phyloP scores from a whole-genome alignment of 2,113 vertebrate species.

The Thinocorus orbignyianus region DNA sequence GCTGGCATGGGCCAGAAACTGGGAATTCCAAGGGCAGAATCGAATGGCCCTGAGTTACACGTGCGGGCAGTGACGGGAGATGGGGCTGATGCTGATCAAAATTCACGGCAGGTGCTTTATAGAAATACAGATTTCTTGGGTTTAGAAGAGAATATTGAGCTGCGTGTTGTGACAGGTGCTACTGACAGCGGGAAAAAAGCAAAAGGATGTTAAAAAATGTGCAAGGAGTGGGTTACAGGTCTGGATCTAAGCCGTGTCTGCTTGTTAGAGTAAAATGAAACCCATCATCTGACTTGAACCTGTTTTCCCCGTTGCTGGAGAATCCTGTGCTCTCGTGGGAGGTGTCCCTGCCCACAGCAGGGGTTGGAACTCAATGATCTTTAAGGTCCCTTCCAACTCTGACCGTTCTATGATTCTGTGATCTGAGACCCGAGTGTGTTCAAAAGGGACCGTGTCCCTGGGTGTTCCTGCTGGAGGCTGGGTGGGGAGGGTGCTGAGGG shows the following conservation, averaged over 20 bases:
- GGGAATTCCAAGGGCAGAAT: neutral
- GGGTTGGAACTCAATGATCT: no score
- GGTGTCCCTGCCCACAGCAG: no score
- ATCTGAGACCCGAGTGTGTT: accelerated
- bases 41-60: neutral
- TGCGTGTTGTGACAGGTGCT: conserved; percentile 64
- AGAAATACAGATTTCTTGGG: conserved; percentile 63
- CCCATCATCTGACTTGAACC: neutral
- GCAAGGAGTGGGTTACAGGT: conserved; percentile 31
- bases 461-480: neutral
- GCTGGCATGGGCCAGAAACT: neutral
- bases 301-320: neutral
- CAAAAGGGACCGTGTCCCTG: accelerated
- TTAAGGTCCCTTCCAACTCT: no score
- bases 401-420: no score
- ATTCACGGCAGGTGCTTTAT: conserved; percentile 59
- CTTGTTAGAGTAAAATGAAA: conserved; percentile 15
- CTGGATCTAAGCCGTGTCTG: conserved; percentile 33
- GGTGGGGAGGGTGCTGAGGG: accelerated
- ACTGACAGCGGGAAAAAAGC: conserved; percentile 52
- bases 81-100: conserved; percentile 64
- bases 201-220: conserved; percentile 50
- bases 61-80: neutral
- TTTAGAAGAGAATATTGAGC: conserved; percentile 64
- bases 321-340: no score